Evolutionary conservation across 2,888 invertebrate species (phyloP).

Genomic region (Mythimna ferrago): DNA sequence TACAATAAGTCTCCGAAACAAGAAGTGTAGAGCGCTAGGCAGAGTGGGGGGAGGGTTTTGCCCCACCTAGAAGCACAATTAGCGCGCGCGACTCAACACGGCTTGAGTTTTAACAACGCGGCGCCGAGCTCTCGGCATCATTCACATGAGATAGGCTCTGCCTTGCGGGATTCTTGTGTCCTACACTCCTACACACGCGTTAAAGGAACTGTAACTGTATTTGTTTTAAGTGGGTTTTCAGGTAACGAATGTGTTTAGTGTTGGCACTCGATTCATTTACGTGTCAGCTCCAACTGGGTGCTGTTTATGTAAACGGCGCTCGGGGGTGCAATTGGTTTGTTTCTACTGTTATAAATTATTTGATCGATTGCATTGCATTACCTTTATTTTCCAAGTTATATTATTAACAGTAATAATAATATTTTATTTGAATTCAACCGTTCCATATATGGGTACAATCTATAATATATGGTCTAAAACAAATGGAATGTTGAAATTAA

Average conservation of each 20-base stretch:
- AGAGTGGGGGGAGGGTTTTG: slow-evolving; percentile 62
- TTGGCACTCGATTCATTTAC: slow-evolving; percentile 40
- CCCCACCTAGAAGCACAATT: slow-evolving; percentile 86
- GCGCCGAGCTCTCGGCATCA: slow-evolving; percentile 84
- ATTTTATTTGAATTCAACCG: neutral
- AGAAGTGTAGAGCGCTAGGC: slow-evolving; percentile 82
- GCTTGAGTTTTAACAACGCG: slow-evolving; percentile 90
- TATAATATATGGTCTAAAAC: neutral
- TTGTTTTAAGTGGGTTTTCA: slow-evolving; percentile 67
- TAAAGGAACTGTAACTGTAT: slow-evolving; percentile 74
- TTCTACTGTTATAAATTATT: slow-evolving; percentile 19
- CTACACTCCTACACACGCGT: slow-evolving; percentile 75
- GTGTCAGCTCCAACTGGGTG: slow-evolving; percentile 12
- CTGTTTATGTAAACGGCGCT: slow-evolving; percentile 9
- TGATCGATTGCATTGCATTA: neutral
- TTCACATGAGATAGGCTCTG: slow-evolving; percentile 82
- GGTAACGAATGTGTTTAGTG: slow-evolving; percentile 61
- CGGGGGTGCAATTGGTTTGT: slow-evolving; percentile 9
- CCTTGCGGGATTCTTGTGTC: slow-evolving; percentile 77
- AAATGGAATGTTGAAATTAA: neutral
- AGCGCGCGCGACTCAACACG: slow-evolving; percentile 89
- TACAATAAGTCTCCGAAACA: slow-evolving; percentile 82
- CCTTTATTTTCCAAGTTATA: slow-evolving; percentile 1
- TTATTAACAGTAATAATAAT: neutral
- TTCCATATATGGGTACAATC: neutral